phyloP scores from a whole-genome alignment of 2,113 vertebrate genomes.

The Marmota flaviventris region DNA sequence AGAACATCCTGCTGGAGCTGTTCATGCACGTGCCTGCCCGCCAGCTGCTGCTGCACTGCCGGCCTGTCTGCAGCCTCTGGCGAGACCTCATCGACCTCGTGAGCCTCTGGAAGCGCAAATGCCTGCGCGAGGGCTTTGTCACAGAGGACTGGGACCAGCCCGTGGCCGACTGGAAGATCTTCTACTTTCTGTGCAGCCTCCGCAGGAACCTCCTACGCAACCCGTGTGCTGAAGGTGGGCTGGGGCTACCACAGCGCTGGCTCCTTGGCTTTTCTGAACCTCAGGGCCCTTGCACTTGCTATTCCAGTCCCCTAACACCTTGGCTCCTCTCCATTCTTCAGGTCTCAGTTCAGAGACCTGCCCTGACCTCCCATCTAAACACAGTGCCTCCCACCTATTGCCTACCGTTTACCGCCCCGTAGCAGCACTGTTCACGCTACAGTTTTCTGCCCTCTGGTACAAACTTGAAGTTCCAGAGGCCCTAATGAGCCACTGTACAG shows the following conservation, averaged over 20 bases:
- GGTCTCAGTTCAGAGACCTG: background rate
- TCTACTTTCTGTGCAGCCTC: conserved; percentile 84
- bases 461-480: background rate
- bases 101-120: conserved; percentile 89
- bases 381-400: rapidly evolving
- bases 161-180: conserved; percentile 86
- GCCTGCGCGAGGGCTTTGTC: conserved; percentile 84
- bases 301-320: background rate
- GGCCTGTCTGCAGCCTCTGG: conserved; percentile 88
- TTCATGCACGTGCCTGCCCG: conserved; percentile 84
- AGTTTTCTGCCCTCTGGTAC: background rate
- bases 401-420: too few relatives aligned
- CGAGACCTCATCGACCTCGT: conserved; percentile 85
- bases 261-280: background rate
- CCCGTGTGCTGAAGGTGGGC: conserved; percentile 79
- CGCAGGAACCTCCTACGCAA: conserved; percentile 88
- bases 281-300: background rate
- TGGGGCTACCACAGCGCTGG: rapidly evolving
- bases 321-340: background rate
- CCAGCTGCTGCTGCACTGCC: conserved; percentile 85
- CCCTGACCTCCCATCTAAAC: background rate
- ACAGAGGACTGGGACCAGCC: conserved; percentile 49
- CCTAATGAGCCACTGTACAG: background rate
- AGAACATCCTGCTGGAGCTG: conserved; percentile 88
- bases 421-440: background rate